Conservation (phyloP, 23 tunicate species). For the Trididemnum nubilum region DNA sequence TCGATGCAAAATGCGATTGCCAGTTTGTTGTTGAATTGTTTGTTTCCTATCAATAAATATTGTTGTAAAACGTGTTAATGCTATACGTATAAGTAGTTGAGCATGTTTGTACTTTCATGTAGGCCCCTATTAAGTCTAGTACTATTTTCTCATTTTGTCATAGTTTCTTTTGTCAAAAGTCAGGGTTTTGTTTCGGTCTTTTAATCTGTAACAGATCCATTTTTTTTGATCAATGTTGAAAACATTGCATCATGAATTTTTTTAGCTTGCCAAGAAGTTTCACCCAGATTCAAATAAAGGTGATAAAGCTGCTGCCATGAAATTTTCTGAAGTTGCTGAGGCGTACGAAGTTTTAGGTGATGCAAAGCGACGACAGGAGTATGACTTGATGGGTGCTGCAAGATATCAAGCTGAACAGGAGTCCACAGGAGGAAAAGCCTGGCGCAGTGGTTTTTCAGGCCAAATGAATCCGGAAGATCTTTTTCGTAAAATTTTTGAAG, state of each 20-base stretch:
- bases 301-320: conserved; percentile 70
- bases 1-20: too few species aligned
- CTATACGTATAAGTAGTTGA: background rate
- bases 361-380: conserved; percentile 63
- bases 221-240: too few species aligned
- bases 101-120: background rate
- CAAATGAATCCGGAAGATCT: conserved; percentile 92
- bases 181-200: too few species aligned
- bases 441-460: conserved; percentile 55
- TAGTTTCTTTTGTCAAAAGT: too few species aligned
- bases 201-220: too few species aligned
- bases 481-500: conserved; percentile 91
- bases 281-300: conserved; percentile 98
- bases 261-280: conserved; percentile 84
- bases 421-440: conserved; percentile 38
- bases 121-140: too few species aligned
- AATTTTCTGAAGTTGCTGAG: conserved; percentile 96
- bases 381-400: conserved; percentile 83
- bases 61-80: background rate
- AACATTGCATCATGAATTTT: background rate
- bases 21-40: too few species aligned
- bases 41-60: background rate
- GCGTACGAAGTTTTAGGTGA: conserved; percentile 94
- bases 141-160: too few species aligned
- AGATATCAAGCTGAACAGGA: conserved; percentile 55